Base-by-base conservation (phyloP, 2,888 invertebrate species). In the Caenorhabditis sp. region DNA sequence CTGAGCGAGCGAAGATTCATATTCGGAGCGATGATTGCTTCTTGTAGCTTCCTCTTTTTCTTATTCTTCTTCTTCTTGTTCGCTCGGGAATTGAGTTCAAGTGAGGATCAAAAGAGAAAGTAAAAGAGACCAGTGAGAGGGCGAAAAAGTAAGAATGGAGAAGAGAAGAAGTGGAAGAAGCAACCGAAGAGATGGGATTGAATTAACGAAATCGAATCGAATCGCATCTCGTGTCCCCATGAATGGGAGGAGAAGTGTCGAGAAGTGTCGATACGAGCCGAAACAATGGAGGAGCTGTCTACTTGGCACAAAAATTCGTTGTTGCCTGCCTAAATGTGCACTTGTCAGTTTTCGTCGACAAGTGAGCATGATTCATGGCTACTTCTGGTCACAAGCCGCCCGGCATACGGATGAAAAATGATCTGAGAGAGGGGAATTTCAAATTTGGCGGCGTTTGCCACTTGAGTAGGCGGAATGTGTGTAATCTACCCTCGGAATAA, bases 171-270 rank as follows among this genome's bases (percentile, higher is more conserved):
- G 48, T 32, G 41, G 45, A 55, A 55, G 56, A 55, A 55, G 39
- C 37, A 39, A 35, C 26, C 45, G 43, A 65, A n/a, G 50, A 35
- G 65, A 65, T 55, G 32, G 59, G 68, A 68, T 68, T 68, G 59
- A 68, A 68, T 68, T 68, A 68, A 68, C 59, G 58, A 68, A 68
- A 68, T 68, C 52, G 68, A 68, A 68, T 68, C 35, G 58, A 43
- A 55, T 39, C 39, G 22, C 53, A 63, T 17, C 17, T 15, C 17
- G 53, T 35, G 17, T 45, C 13, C 32, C 66, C 22, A 17, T n/a
- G 53, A 63, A 45, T n/a, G 20, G 30, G 53, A 68, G 48, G 58
- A 48, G 56, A 32, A 30, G 41, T 32, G 37, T 24, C 35, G 27
- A 46, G 39, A 63, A 50, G 55, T 35, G 45, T 45, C 35, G 39